Evolutionary conservation across 2,888 invertebrate species (phyloP).

Genomic region (Dioctria rufipes): DNA sequence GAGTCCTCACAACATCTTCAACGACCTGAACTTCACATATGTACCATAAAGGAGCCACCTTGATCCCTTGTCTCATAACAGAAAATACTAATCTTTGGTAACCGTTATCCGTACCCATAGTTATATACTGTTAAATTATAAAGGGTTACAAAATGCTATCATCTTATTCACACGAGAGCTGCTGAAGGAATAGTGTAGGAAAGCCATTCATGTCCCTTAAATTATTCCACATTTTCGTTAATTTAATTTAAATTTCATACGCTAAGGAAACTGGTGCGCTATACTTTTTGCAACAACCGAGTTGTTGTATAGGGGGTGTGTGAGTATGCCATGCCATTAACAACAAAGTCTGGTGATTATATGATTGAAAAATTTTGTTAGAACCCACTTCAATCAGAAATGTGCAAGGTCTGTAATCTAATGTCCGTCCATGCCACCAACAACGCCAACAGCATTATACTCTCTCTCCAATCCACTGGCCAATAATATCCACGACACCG

Average conservation of each 20-base stretch:
- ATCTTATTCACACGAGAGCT: slow-evolving; percentile 36
- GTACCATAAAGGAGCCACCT: slow-evolving; percentile 53
- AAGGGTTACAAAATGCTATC: slow-evolving; percentile 44
- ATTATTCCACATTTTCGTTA: slow-evolving; percentile 31
- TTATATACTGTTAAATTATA: slow-evolving; percentile 11
- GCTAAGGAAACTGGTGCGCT: not conserved
- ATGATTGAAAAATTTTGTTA: not conserved
- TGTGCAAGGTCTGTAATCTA: not conserved
- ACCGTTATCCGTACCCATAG: slow-evolving; percentile 7
- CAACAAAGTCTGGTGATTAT: not conserved
- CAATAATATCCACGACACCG: slow-evolving; percentile 25
- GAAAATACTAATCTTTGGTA: slow-evolving; percentile 52
- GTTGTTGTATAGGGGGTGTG: not conserved
- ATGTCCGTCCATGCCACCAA: slow-evolving; percentile 11
- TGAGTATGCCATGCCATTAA: not conserved
- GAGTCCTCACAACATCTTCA: slow-evolving; percentile 45
- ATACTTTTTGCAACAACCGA: too few relatives aligned
- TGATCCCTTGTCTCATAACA: slow-evolving; percentile 55
- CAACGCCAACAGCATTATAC: not conserved
- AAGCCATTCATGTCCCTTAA: slow-evolving; percentile 10
- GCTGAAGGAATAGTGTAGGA: not conserved
- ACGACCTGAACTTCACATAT: slow-evolving; percentile 38
- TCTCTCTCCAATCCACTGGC: not conserved
- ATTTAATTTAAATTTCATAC: slow-evolving; percentile 31
- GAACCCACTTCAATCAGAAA: slow-evolving; percentile 24